These are phyloP conservation scores for Anaspis maculata DNA, from an alignment of 2,888 invertebrate genomes.

Conservation along the genomic window DNA sequence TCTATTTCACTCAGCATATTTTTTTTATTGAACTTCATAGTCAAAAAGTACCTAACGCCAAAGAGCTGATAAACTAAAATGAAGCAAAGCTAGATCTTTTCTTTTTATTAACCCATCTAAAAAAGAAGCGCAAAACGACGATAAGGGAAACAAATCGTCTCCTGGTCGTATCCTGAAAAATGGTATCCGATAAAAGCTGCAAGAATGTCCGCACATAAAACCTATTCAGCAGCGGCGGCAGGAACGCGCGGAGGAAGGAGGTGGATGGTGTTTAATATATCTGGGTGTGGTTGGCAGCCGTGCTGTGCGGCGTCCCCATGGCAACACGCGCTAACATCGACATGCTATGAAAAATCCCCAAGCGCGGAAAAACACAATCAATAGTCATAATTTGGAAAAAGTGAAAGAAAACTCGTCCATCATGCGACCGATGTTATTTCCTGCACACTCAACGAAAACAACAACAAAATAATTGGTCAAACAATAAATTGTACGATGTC, in stretches of 20 bases:
- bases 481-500: too few relatives aligned
- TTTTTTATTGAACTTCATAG: too few relatives aligned
- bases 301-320: conserved; percentile 37
- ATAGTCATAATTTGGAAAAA: conserved; percentile 31
- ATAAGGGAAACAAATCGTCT: not conserved
- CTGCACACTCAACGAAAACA: too few relatives aligned
- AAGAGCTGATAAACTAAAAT: too few relatives aligned
- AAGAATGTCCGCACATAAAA: too few relatives aligned
- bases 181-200: conserved; percentile 9
- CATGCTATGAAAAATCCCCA: conserved; percentile 39
- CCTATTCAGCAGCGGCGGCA: conserved; percentile 3
- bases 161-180: conserved; percentile 8
- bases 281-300: conserved; percentile 32
- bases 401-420: too few relatives aligned
- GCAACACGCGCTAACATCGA: conserved; percentile 36
- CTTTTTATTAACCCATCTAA: too few relatives aligned
- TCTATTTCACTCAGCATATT: too few relatives aligned
- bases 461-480: too few relatives aligned
- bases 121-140: not conserved
- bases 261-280: conserved; percentile 25
- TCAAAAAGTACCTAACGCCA: too few relatives aligned
- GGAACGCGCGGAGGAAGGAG: conserved; percentile 9
- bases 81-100: too few relatives aligned
- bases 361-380: conserved; percentile 35
- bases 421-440: too few relatives aligned